Evolutionary conservation across 2,797 vertebrate genomes (phyloP), one percentile per base, ranked within the genome.

Genomic region (Poecilia wingei): DNA sequence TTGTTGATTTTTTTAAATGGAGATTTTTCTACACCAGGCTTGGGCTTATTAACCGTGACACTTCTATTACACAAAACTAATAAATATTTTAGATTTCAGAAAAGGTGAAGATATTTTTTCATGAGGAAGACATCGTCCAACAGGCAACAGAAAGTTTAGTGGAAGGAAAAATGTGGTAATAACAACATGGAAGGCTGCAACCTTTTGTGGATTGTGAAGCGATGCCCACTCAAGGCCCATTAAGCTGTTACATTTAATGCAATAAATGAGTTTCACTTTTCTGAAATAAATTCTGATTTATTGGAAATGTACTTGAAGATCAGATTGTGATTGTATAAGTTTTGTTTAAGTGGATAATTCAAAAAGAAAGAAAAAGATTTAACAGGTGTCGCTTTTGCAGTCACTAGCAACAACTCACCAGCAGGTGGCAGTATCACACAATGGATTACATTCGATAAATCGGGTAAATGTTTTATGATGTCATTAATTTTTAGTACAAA

Each of bases 361-460:
- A 28, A n/a, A 74, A 68, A 25, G 51, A 53, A 9, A 53, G 22
- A 53, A 22, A 53, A 25, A 25, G 22, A 9, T 53, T 70, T 47
- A 68, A 55, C 25, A 68, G 51, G 10, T 74, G 31, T 22, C 76
- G 8, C 10, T 39, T 2, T 61, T 41, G 59, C 28, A 31, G 14
- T 7, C 45, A 87, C 8, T 89, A 49, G 43, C 73, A 77, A 12
- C 0, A 55, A 39, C 0, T 8, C 13, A 72, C 77, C 91, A 84
- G 25, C 43, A 90, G 89, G 33, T 61, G 88, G 28, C 89, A 36
- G 64, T 66, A 20, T 64, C 10, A 43, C 39, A 77, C 46, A 68
- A 5, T 78, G 45, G 25, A 22, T 49, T 10, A 41, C 1, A 71
- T 33, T 31, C 22, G 5, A 61, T 33, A 9, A 43, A 20, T 57